phyloP scores from a whole-genome alignment of 2,888 invertebrate genomes.

The Liposcelis brunnea region DNA sequence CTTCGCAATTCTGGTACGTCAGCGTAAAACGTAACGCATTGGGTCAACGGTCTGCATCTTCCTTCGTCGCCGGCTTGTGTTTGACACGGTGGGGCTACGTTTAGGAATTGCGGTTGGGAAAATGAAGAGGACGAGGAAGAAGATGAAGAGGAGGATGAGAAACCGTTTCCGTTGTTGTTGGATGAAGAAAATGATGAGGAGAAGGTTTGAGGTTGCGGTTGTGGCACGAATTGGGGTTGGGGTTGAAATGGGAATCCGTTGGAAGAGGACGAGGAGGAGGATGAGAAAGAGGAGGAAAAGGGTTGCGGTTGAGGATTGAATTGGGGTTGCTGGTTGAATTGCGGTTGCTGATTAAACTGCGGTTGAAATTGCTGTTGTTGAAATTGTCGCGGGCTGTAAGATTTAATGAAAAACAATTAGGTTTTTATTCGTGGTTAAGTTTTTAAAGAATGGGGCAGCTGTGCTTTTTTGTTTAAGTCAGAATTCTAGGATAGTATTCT shows the following conservation, averaged over 20 bases:
- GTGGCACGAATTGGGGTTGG: constrained; percentile 9
- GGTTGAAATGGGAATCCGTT: neutral
- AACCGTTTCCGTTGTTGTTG: neutral
- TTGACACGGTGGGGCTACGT: constrained; percentile 17
- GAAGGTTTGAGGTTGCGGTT: neutral
- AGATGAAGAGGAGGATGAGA: neutral
- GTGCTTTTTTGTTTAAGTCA: no score
- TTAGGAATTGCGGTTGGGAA: neutral
- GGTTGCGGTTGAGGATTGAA: constrained; percentile 11
- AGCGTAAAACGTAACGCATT: constrained; percentile 24
- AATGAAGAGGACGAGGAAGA: neutral
- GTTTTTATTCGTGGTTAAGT: no score
- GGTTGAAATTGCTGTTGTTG: constrained; percentile 4
- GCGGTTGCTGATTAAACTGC: constrained; percentile 3
- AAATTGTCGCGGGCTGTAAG: neutral
- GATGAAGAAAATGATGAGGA: neutral
- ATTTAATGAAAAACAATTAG: no score
- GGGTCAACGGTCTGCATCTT: constrained; percentile 22
- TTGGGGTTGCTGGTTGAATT: constrained; percentile 7
- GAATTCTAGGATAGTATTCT: no score
- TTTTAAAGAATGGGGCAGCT: no score
- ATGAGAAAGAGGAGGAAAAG: constrained; percentile 9
- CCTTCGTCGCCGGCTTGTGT: constrained; percentile 20
- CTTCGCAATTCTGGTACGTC: constrained; percentile 23
- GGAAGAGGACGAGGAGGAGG: neutral